phyloP scores from a whole-genome alignment of 2,888 invertebrate species.

The Steromphala cineraria region DNA sequence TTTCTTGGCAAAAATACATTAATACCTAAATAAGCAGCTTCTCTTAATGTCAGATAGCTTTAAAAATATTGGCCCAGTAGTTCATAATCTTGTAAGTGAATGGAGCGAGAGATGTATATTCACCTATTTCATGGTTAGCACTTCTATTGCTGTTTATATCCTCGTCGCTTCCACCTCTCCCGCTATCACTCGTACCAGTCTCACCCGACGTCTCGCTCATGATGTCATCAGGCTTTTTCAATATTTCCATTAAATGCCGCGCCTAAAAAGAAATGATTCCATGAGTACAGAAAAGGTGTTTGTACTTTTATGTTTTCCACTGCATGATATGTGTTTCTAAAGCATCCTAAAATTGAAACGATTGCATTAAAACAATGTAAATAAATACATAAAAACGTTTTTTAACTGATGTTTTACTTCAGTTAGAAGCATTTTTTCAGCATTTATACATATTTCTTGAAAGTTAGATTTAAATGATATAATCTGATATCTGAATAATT shows the following conservation, averaged over 20 bases:
- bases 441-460: not conserved
- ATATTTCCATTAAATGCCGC: slow-evolving; percentile 17
- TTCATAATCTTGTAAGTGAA: too few species aligned
- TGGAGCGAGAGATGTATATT: not conserved
- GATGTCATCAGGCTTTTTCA: slow-evolving; percentile 26
- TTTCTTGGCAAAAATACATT: too few species aligned
- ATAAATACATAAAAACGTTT: not conserved
- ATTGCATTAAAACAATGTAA: not conserved
- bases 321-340: too few species aligned
- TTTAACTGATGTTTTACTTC: not conserved
- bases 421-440: not conserved
- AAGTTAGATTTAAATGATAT: too few species aligned
- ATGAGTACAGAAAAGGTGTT: too few species aligned
- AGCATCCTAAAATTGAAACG: not conserved
- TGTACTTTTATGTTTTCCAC: too few species aligned
- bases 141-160: slow-evolving; percentile 24
- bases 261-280: not conserved
- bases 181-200: slow-evolving; percentile 36
- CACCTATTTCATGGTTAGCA: slow-evolving; percentile 18
- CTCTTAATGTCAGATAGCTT: too few species aligned
- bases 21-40: too few species aligned
- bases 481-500: too few species aligned
- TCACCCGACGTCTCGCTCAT: slow-evolving; percentile 34
- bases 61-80: too few species aligned
- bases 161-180: slow-evolving; percentile 36